Evolutionary conservation across 2,113 vertebrate species (phyloP).

Genomic region (Mola mola): DNA sequence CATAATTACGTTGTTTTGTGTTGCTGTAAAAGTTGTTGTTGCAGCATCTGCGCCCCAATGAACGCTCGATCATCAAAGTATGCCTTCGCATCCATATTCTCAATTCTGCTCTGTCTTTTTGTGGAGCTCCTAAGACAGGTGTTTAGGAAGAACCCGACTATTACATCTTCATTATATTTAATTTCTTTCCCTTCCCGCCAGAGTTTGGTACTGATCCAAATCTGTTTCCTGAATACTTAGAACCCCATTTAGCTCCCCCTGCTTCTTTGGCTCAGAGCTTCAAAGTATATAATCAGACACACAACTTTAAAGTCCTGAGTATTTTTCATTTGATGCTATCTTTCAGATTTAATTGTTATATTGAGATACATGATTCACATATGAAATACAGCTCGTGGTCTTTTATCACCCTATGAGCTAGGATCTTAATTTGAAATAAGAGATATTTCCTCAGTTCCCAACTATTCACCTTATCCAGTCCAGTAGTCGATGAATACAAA

Average conservation of each 20-base stretch:
- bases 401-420: no score
- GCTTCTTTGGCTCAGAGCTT: no score
- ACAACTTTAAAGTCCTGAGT: no score
- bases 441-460: no score
- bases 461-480: neutral
- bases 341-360: no score
- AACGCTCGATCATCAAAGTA: slow-evolving; percentile 23
- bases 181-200: neutral
- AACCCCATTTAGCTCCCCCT: neutral
- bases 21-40: slow-evolving; percentile 28
- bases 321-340: no score
- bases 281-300: no score
- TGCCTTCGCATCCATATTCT: slow-evolving; percentile 4
- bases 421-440: no score
- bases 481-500: neutral
- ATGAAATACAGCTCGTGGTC: no score
- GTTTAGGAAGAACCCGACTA: neutral
- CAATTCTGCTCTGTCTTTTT: slow-evolving; percentile 11
- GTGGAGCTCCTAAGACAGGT: neutral
- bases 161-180: neutral
- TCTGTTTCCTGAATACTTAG: slow-evolving; percentile 7
- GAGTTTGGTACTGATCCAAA: slow-evolving; percentile 12
- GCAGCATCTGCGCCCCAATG: slow-evolving; percentile 6
- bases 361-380: no score
- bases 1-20: slow-evolving; percentile 10